Evolutionary conservation across 35 echinoderm and acorn worm genomes (phyloP).

Genomic region (Lytechinus pictus): DNA sequence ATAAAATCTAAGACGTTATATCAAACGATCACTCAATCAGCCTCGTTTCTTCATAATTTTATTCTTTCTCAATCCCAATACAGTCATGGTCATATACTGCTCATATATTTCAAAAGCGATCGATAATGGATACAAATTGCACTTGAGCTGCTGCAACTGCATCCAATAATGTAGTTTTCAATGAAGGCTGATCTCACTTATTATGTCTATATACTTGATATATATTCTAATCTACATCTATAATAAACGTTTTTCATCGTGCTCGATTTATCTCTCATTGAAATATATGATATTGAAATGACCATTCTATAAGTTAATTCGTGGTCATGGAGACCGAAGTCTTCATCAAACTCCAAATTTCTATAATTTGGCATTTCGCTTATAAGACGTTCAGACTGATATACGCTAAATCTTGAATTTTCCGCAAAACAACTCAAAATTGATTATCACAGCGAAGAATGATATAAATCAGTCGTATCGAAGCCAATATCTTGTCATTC

Average conservation of each 20-base stretch:
- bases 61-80: no score
- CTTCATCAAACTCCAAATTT: not conserved
- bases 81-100: no score
- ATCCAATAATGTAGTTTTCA: not conserved
- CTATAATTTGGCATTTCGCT: conserved; percentile 12
- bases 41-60: no score
- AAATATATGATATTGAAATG: not conserved
- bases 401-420: conserved; percentile 13
- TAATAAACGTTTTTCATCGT: not conserved
- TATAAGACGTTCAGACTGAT: not conserved
- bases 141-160: not conserved
- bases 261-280: not conserved
- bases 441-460: conserved; percentile 9
- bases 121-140: not conserved
- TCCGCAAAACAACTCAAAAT: conserved; percentile 38
- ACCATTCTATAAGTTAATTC: not conserved
- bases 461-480: not conserved
- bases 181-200: not conserved
- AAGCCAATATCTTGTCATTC: conserved; percentile 22
- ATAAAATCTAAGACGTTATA: no score
- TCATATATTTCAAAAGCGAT: not conserved
- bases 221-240: not conserved
- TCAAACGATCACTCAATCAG: no score
- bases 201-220: not conserved
- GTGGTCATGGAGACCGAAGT: not conserved